Percentiles rank a stretch among this genome's conserved stretches.
phyloP scores from a whole-genome alignment of 2,888 invertebrate genomes.

The Nemotelus nigrinus region DNA sequence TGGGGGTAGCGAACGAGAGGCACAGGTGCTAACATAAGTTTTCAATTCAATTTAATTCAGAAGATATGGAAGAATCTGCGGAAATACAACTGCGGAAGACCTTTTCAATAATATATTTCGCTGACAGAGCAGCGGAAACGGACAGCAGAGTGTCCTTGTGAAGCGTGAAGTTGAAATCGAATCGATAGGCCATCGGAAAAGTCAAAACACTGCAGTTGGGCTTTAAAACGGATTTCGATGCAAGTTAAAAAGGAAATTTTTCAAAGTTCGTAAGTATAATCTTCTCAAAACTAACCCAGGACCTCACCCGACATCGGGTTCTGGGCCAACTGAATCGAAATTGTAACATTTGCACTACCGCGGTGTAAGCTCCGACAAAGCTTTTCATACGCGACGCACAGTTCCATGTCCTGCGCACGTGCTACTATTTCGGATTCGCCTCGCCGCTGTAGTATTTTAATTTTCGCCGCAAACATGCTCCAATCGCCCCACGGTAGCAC shows the following conservation, averaged over 20 bases:
- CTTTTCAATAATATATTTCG: no score
- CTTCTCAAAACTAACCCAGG: no score
- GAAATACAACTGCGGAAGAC: no score
- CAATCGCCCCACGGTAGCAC: constrained; percentile 22
- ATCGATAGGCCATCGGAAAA: background rate
- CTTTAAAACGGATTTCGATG: no score
- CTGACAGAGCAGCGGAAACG: no score
- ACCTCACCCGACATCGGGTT: background rate
- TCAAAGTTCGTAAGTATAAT: no score
- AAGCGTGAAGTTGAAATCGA: no score
- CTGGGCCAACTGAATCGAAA: constrained; percentile 14
- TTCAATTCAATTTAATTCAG: background rate
- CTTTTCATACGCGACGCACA: constrained; percentile 35
- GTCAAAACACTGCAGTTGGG: background rate
- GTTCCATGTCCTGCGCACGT: constrained; percentile 37
- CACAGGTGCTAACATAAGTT: constrained; percentile 19
- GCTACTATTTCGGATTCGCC: constrained; percentile 41
- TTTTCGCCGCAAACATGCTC: constrained; percentile 41
- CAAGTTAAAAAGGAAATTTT: no score
- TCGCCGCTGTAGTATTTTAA: background rate
- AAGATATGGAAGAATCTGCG: no score
- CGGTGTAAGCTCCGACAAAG: constrained; percentile 24
- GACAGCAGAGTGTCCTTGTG: no score
- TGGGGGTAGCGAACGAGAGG: background rate
- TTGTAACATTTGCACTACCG: constrained; percentile 5